A percentile compares a stretch with the other conserved stretches of the same genome.
These are phyloP conservation scores for Oryzias curvinotus DNA, from an alignment of 2,113 vertebrate genomes.

Conservation along the genomic window DNA sequence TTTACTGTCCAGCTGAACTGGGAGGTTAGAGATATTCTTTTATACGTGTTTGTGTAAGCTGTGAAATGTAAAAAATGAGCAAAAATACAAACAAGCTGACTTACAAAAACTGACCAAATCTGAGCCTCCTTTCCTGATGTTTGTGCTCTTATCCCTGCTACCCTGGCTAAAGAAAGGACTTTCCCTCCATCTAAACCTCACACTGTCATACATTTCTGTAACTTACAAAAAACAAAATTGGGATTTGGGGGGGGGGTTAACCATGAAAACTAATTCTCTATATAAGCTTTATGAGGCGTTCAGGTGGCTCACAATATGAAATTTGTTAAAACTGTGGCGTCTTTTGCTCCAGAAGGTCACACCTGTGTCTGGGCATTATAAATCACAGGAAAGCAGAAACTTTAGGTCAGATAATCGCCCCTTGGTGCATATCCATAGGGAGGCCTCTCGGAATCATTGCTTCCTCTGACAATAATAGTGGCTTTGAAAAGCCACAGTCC, in stretches of 20 bases:
- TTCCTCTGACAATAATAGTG: conserved; percentile 71
- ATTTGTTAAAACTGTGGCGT: conserved; percentile 9
- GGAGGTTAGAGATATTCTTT: too few species aligned
- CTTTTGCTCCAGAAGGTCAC: conserved; percentile 37
- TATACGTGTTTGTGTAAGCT: too few species aligned
- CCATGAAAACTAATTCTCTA: conserved; percentile 13
- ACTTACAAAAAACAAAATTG: conserved; percentile 36
- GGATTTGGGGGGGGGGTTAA: conserved; percentile 35
- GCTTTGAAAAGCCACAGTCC: conserved; percentile 73
- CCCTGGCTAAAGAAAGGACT: too few species aligned
- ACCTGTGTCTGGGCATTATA: conserved; percentile 58
- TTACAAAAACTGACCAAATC: too few species aligned
- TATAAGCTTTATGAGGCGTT: conserved; percentile 9
- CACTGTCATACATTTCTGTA: conserved; percentile 47
- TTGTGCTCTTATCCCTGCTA: too few species aligned
- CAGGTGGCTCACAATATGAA: conserved; percentile 10
- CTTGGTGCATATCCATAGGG: conserved; percentile 65
- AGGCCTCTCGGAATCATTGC: conserved; percentile 65
- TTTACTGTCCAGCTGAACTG: too few species aligned
- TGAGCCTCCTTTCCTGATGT: too few species aligned
- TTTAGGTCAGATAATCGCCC: conserved; percentile 76
- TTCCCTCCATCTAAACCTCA: conserved; percentile 50
- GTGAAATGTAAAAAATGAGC: too few species aligned
- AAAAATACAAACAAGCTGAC: too few species aligned
- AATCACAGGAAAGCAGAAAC: conserved; percentile 63